These are phyloP conservation scores for Thymelicus lineola DNA, from an alignment of 2,888 invertebrate genomes.

Conservation along the genomic window DNA sequence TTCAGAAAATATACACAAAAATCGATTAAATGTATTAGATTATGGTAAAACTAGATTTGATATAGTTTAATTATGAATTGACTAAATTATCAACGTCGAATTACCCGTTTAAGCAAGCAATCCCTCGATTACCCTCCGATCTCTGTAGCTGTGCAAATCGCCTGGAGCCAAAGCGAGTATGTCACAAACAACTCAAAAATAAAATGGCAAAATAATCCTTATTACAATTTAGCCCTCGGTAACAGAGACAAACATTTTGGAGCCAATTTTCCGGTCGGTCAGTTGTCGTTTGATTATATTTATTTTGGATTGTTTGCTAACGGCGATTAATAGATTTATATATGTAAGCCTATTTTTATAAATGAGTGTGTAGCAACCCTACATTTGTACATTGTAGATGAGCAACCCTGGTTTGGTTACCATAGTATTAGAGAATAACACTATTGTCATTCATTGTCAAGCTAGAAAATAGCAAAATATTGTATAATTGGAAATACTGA, in stretches of 20 bases:
- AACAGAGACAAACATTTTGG: conserved; percentile 47
- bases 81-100: background rate
- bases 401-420: too few species aligned
- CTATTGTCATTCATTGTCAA: too few species aligned
- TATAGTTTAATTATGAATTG: background rate
- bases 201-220: conserved; percentile 46
- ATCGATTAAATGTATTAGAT: too few species aligned
- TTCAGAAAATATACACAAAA: too few species aligned
- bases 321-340: too few species aligned
- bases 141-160: conserved; percentile 39
- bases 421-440: too few species aligned
- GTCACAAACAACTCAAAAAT: conserved; percentile 45
- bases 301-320: conserved; percentile 36
- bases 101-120: background rate
- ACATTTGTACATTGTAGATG: too few species aligned
- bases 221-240: conserved; percentile 49
- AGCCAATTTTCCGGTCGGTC: conserved; percentile 16
- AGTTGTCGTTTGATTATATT: conserved; percentile 31
- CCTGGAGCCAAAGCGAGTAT: conserved; percentile 42
- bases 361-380: too few species aligned
- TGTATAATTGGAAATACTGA: too few species aligned
- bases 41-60: too few species aligned
- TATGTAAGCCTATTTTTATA: too few species aligned
- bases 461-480: too few species aligned
- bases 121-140: conserved; percentile 24